Conservation (phyloP, 2,113 vertebrate genomes). For the Gavialis gangeticus region DNA sequence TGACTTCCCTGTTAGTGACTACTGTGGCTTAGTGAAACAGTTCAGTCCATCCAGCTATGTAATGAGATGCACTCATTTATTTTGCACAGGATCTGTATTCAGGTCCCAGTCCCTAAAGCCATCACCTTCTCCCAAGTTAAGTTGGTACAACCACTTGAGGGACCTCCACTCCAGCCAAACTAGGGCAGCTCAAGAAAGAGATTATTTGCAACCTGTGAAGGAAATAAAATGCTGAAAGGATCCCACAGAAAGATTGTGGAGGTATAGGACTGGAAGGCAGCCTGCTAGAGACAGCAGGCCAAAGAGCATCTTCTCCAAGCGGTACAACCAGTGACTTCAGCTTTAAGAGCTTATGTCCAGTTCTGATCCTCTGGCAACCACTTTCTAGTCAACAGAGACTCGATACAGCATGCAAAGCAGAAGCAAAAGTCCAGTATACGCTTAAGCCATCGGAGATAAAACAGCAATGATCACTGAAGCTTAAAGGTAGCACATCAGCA, state of each 20-base stretch:
- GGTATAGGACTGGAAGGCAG: neutral
- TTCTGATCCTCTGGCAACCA: neutral
- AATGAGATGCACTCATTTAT: neutral
- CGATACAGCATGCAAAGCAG: neutral
- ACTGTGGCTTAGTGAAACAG: neutral
- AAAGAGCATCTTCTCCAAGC: neutral
- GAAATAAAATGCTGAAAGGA: neutral
- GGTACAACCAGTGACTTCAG: neutral
- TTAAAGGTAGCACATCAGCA: neutral
- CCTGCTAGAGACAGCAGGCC: neutral
- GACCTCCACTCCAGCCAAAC: neutral
- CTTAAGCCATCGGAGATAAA: neutral
- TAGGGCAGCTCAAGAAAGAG: neutral
- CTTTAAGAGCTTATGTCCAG: neutral
- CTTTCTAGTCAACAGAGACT: neutral
- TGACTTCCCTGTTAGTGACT: neutral
- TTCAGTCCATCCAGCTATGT: neutral
- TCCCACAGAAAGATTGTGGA: neutral
- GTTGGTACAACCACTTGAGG: neutral
- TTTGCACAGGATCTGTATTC: neutral
- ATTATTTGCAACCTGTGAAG: neutral
- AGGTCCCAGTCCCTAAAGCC: too few relatives aligned
- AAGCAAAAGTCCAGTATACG: neutral
- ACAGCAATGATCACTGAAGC: neutral
- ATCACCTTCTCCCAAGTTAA: neutral